Percentiles rank a stretch among this genome's conserved stretches.
Conservation (phyloP, 2,888 invertebrate species). For the Pilophorus perplexus region DNA sequence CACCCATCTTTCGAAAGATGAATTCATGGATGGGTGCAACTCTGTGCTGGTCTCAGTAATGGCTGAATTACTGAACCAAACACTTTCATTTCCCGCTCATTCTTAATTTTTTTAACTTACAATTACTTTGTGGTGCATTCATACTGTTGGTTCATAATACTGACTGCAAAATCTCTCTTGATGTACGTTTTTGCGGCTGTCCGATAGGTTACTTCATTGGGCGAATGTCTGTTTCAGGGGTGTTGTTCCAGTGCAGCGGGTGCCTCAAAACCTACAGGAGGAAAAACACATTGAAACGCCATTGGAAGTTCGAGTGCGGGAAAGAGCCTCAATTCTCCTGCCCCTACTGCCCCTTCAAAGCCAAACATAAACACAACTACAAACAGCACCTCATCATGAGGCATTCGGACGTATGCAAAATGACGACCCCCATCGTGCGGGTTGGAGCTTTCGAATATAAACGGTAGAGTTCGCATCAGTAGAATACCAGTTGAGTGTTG, state of each 20-base stretch:
- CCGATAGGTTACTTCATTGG: too few relatives aligned
- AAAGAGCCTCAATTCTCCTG: constrained; percentile 48
- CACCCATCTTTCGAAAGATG: too few relatives aligned
- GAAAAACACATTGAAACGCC: constrained; percentile 46
- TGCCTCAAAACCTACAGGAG: constrained; percentile 48
- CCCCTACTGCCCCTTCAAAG: constrained; percentile 43
- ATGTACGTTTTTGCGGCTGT: too few relatives aligned
- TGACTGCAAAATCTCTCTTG: too few relatives aligned
- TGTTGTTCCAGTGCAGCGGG: constrained; percentile 45
- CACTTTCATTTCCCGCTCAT: too few relatives aligned
- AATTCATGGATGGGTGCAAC: too few relatives aligned
- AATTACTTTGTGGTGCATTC: too few relatives aligned
- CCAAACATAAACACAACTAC: constrained; percentile 44
- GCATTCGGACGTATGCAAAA: constrained; percentile 11
- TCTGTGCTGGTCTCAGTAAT: too few relatives aligned
- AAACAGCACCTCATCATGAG: constrained; percentile 26
- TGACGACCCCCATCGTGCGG: constrained; percentile 1
- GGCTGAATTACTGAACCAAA: too few relatives aligned
- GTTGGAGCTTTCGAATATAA: constrained; percentile 9
- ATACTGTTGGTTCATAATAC: too few relatives aligned
- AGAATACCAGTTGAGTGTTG: neutral
- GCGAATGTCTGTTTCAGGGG: too few relatives aligned
- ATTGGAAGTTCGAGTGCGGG: constrained; percentile 46
- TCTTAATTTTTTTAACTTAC: too few relatives aligned
- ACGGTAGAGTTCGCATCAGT: neutral